Percentiles rank a stretch among this genome's conserved stretches.
These are phyloP conservation scores for Oeneis ivallda DNA, from an alignment of 2,888 invertebrate genomes.

Conservation along the genomic window DNA sequence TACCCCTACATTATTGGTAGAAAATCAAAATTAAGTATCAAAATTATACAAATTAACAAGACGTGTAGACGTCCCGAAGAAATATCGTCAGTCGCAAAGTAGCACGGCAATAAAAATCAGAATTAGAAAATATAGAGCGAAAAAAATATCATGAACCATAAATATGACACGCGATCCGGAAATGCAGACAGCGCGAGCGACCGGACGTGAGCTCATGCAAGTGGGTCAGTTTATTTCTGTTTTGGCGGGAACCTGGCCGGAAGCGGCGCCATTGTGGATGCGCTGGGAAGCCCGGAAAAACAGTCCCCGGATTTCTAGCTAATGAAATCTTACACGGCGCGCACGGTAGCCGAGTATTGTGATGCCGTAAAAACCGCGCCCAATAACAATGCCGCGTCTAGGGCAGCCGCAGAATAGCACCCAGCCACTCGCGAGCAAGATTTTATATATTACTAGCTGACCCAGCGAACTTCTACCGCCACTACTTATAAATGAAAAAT, in stretches of 20 bases:
- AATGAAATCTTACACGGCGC: constrained; percentile 73
- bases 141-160: constrained; percentile 67
- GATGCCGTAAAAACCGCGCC: constrained; percentile 50
- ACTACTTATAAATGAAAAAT: no score
- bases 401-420: constrained; percentile 11
- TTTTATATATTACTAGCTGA: constrained; percentile 3
- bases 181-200: constrained; percentile 71
- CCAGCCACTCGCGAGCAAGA: constrained; percentile 1
- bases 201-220: constrained; percentile 74
- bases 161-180: constrained; percentile 78
- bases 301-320: constrained; percentile 75
- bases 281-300: constrained; percentile 78
- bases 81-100: constrained; percentile 21
- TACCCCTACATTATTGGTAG: background rate
- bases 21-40: background rate
- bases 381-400: constrained; percentile 40
- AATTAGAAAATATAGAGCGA: constrained; percentile 34
- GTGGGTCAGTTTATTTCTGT: constrained; percentile 81
- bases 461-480: no score
- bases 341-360: constrained; percentile 59
- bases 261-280: constrained; percentile 79
- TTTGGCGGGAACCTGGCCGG: constrained; percentile 82
- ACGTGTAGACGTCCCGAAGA: constrained; percentile 9
- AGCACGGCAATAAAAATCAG: constrained; percentile 30
- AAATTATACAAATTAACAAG: background rate